Evolutionary conservation across 2,113 vertebrate genomes (phyloP), one percentile per base, ranked within the genome.

Genomic region (Mirza zaza): DNA sequence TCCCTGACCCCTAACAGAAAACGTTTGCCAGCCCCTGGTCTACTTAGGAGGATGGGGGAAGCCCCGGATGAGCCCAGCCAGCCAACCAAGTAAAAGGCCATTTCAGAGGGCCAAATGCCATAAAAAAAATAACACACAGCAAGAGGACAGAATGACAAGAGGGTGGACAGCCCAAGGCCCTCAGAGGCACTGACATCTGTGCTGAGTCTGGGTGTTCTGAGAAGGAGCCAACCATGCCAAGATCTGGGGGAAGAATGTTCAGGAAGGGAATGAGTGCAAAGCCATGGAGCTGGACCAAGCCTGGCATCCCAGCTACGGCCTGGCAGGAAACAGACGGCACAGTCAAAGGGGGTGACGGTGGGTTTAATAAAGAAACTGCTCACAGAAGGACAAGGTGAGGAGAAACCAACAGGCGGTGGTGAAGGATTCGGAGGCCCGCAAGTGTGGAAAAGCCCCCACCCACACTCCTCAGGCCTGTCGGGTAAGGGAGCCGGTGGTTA

Each of bases 1-100:
- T 57, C 15, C 85, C 75, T 92, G 67, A 36, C 15, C 23, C 39
- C 92, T 57, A 45, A 80, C 0, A 71, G 36, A 94, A 95, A 87
- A 73, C 8, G 23, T 29, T 8, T 92, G 45, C 80, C 82, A 48
- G 75, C 34, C 70, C 11, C 71, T 84, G 12, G 32, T 48, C 77
- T 3, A 18, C 18, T 25, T 14, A 63, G 32, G 34, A 70, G 48
- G 36, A 11, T 6, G 5, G 21, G 18, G 27, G 42, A 29, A 2
- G 3, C 12, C 39, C 50, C n/a, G 34, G 55, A 32, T 10, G 75
- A 61, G 21, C 5, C 71, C 93, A 42, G 45, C 65, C 36, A 91
- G 68, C 32, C 83, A 83, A 21, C 5, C 73, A 90, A 14, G 13
- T 17, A 79, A 55, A 71, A 25, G 39, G 45, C 20, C 36, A 76